phyloP scores from a whole-genome alignment of 2,888 invertebrate species.

The Phymatocera aterrima region DNA sequence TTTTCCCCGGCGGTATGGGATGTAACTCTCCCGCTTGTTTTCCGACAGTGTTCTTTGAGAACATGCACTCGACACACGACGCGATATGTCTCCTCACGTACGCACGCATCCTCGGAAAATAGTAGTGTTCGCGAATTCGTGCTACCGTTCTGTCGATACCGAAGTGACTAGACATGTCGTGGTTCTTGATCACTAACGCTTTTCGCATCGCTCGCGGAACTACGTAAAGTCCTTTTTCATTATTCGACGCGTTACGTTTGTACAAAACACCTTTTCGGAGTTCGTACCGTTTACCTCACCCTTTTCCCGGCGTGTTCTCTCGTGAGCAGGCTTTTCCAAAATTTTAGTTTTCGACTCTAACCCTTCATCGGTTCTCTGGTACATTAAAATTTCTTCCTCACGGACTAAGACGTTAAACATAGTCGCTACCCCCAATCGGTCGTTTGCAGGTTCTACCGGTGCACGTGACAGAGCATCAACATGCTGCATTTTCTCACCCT shows the following conservation, averaged over 20 bases:
- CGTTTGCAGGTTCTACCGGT: constrained; percentile 48
- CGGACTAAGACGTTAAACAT: not conserved
- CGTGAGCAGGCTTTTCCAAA: constrained; percentile 23
- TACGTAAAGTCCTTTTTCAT: constrained; percentile 25
- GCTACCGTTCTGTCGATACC: constrained; percentile 51
- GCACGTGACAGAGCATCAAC: constrained; percentile 57
- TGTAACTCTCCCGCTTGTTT: constrained; percentile 54
- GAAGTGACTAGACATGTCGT: constrained; percentile 55
- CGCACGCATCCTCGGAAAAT: constrained; percentile 51
- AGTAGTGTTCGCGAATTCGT: constrained; percentile 51
- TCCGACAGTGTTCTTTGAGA: constrained; percentile 52
- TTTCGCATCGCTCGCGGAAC: constrained; percentile 50
- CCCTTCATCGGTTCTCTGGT: constrained; percentile 27
- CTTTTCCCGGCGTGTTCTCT: not conserved
- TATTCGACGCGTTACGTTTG: too few species aligned
- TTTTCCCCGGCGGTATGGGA: constrained; percentile 54
- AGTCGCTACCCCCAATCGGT: not conserved
- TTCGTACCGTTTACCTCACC: constrained; percentile 6
- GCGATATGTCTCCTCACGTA: constrained; percentile 54
- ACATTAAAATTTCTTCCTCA: not conserved
- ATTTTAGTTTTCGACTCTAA: constrained; percentile 45
- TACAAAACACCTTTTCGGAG: constrained; percentile 26
- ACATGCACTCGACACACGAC: constrained; percentile 55
- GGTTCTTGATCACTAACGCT: constrained; percentile 44
- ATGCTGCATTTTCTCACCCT: constrained; percentile 55